Percentiles rank a stretch among this genome's conserved stretches.
phyloP scores from a whole-genome alignment of 2,888 invertebrate species.

The Morpho achilles region DNA sequence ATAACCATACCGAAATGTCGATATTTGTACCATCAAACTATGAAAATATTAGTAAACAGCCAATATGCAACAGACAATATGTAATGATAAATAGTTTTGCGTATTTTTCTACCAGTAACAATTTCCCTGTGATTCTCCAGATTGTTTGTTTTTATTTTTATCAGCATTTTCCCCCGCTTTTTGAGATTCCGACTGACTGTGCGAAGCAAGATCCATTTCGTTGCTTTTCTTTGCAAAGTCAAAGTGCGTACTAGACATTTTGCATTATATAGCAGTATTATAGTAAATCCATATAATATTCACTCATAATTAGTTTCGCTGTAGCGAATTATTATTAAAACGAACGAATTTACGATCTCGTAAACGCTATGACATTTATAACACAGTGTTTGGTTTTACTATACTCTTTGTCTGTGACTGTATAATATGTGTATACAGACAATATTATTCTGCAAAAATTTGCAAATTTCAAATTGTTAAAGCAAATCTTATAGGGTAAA shows the following conservation, averaged over 20 bases:
- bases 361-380: conserved; percentile 3
- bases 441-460: no score
- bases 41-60: conserved; percentile 5
- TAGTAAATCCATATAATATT: conserved; percentile 13
- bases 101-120: conserved; percentile 56
- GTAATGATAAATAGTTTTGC: conserved; percentile 18
- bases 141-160: conserved; percentile 53
- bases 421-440: no score
- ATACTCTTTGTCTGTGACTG: no score
- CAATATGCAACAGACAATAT: no score
- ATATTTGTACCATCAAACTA: no score
- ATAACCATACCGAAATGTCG: no score
- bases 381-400: background rate
- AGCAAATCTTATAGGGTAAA: no score
- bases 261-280: conserved; percentile 17
- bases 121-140: conserved; percentile 55
- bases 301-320: conserved; percentile 5
- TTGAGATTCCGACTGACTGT: conserved; percentile 57
- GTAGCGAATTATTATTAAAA: conserved; percentile 1
- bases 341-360: conserved; percentile 4
- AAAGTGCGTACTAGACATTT: conserved; percentile 41
- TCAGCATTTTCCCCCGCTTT: conserved; percentile 55
- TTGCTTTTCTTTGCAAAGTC: conserved; percentile 40
- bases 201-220: conserved; percentile 42
- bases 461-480: no score